Evolutionary conservation across 2,888 invertebrate genomes (phyloP), one percentile per base, ranked within the genome.

Genomic region (Rhabditoides inermis): DNA sequence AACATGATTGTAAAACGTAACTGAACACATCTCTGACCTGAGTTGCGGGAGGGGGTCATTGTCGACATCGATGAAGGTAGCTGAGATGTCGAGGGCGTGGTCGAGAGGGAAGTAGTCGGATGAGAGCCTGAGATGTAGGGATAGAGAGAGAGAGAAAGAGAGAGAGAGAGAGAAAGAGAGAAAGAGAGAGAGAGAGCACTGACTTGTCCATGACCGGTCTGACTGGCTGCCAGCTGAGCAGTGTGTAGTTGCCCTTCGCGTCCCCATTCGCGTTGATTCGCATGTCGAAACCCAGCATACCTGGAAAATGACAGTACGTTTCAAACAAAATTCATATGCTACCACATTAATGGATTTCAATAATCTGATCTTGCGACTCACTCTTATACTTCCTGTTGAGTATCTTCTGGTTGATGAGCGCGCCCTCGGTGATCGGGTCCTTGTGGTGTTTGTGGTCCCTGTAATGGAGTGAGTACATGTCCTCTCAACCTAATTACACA

Each of bases 201-300:
- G 32, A 32, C 15, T 7, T 10, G 32, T 32, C 32, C 32, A 32
- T 47, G 3, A 56, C 41, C 27, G 56, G 55, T 5, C 20, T 25
- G 12, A 55, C 58, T 23, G 47, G 57, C 76, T 85, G 86, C 73
- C 46, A 88, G 0, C 87, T 85, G 25, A 90, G 84, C 1, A 90
- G 86, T 0, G 89, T 87, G 78, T 87, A 90, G 79, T 90, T 90
- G 0, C 89, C 90, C 73, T 90, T 88, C 0, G 90, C 89, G 72
- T 91, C 89, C 0, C 90, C 90, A 60, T 87, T 85, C 2, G 82
- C 83, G 76, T 91, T 89, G 72, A 91, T 88, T 67, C 85, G 85
- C 10, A 94, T 90, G 58, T 86, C 86, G 76, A 90, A 87, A 20
- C 95, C 95, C 50, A 90, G 88, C 71, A 94, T 85, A 84, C 94